Conservation (phyloP, 1,140 invertebrate species). For the Planococcus citri region DNA sequence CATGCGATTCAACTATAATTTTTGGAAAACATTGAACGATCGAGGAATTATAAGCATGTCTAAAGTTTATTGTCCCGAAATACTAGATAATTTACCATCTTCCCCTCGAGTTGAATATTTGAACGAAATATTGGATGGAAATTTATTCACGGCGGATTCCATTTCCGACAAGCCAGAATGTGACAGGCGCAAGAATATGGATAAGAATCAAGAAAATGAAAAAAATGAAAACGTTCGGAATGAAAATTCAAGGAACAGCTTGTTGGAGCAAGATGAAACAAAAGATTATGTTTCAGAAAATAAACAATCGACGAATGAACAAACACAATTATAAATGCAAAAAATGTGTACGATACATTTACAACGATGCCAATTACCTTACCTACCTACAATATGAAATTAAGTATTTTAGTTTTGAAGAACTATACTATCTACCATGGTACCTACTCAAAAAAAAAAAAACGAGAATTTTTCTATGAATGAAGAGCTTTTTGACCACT, state of each 20-base stretch:
- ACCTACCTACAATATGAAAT: too few relatives aligned
- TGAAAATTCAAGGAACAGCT: neutral
- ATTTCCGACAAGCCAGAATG: neutral
- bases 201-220: neutral
- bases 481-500: neutral
- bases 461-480: neutral
- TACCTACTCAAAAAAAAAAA: too few relatives aligned
- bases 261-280: neutral
- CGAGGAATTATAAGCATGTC: constrained; percentile 27
- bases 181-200: neutral
- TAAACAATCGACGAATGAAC: neutral
- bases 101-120: neutral
- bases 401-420: too few relatives aligned
- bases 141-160: neutral
- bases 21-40: constrained; percentile 60
- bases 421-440: too few relatives aligned
- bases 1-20: constrained; percentile 73
- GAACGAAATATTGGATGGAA: neutral
- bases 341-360: too few relatives aligned
- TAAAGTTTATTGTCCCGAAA: constrained; percentile 5
- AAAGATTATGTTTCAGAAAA: neutral
- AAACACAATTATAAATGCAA: neutral
- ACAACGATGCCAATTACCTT: too few relatives aligned
- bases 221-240: neutral
- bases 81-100: neutral